These are phyloP conservation scores for Bugulina stolonifera DNA, from an alignment of 2,888 invertebrate genomes.

Conservation along the genomic window DNA sequence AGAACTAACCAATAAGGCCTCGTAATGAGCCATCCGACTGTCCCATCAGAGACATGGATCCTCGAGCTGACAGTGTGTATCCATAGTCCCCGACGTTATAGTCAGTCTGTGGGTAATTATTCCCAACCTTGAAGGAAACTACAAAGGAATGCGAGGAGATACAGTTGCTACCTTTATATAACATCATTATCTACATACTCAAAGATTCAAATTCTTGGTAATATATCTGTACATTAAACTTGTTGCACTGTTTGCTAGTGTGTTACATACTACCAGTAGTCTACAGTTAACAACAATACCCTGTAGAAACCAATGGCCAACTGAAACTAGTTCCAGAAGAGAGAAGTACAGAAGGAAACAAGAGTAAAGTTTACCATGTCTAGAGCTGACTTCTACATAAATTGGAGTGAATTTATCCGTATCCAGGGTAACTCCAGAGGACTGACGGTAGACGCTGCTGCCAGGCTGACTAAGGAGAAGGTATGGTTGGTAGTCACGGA, in stretches of 20 bases:
- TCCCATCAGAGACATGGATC: neutral
- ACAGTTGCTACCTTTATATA: neutral
- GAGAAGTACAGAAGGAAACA: too few species aligned
- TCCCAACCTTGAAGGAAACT: neutral
- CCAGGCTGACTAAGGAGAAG: neutral
- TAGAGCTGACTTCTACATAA: neutral
- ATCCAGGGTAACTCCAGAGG: neutral
- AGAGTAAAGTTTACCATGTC: neutral
- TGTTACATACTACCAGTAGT: too few species aligned
- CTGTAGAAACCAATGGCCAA: too few species aligned
- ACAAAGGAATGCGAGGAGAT: neutral
- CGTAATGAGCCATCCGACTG: neutral
- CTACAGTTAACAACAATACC: too few species aligned
- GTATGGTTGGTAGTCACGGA: neutral
- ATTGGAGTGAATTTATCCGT: slow-evolving; percentile 7
- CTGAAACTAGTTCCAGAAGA: too few species aligned
- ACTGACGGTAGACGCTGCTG: too few species aligned
- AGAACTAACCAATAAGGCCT: neutral
- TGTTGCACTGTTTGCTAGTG: too few species aligned
- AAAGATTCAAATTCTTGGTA: too few species aligned
- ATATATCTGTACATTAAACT: too few species aligned
- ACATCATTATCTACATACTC: too few species aligned
- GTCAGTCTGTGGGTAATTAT: neutral
- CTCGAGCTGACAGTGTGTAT: neutral
- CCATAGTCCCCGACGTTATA: neutral